A percentile compares a stretch with the other conserved stretches of the same genome.
These are phyloP conservation scores for Hyperoodon ampullatus DNA, from an alignment of 2,113 vertebrate genomes.

Conservation along the genomic window DNA sequence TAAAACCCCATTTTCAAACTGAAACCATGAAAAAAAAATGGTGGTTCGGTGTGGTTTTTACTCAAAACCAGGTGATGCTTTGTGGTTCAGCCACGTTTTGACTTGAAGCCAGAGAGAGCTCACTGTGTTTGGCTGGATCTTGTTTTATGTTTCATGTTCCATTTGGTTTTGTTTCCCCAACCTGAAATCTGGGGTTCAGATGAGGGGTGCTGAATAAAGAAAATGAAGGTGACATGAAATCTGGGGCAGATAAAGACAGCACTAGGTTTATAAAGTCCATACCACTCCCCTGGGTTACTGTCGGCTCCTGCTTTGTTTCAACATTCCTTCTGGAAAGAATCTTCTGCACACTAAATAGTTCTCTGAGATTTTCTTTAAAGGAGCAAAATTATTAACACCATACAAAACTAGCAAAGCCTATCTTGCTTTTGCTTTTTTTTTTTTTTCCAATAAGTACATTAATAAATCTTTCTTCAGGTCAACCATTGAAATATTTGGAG, in stretches of 20 bases:
- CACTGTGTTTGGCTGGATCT: conserved; percentile 38
- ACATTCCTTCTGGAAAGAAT: background rate
- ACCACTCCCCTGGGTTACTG: too few species aligned
- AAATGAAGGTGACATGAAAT: background rate
- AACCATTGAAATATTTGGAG: background rate
- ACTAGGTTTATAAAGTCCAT: background rate
- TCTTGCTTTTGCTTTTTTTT: background rate
- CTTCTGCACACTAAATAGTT: background rate
- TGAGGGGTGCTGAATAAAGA: background rate
- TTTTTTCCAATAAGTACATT: background rate
- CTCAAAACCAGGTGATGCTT: conserved; percentile 79
- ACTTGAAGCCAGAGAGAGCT: conserved; percentile 57
- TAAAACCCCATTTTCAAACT: conserved; percentile 76
- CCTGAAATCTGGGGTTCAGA: conserved; percentile 56
- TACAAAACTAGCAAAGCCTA: background rate
- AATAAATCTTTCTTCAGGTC: background rate
- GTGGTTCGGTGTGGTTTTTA: conserved; percentile 80
- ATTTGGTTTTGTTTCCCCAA: conserved; percentile 53
- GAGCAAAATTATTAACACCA: background rate
- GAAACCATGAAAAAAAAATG: conserved; percentile 76
- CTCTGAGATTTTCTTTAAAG: background rate
- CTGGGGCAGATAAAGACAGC: background rate
- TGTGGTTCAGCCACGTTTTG: conserved; percentile 76
- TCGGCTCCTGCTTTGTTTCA: background rate
- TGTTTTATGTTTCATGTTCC: conserved; percentile 33